These are phyloP conservation scores for Onychorhynchus coronatus DNA, from an alignment of 2,113 vertebrate species.

Conservation along the genomic window DNA sequence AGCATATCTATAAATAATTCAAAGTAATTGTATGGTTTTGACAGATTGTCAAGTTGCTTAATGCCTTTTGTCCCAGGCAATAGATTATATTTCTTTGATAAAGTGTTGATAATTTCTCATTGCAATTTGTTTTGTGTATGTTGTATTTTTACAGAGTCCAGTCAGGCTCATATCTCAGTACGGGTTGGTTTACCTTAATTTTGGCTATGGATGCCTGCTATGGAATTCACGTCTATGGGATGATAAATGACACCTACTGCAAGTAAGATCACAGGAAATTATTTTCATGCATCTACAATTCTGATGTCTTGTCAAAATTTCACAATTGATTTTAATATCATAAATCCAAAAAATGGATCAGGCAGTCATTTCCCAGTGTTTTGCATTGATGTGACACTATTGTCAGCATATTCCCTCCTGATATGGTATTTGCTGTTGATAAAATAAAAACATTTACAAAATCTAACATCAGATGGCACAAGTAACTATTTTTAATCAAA, in stretches of 20 bases:
- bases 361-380: slow-evolving; percentile 44
- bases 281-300: slow-evolving; percentile 70
- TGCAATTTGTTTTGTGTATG: slow-evolving; percentile 62
- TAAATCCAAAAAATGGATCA: slow-evolving; percentile 68
- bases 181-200: slow-evolving; percentile 98
- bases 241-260: slow-evolving; percentile 99
- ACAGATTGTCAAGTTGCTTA: slow-evolving; percentile 77
- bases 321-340: slow-evolving; percentile 70
- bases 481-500: slow-evolving; percentile 53
- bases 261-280: slow-evolving; percentile 86
- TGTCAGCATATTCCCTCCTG: slow-evolving; percentile 57
- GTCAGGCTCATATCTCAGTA: slow-evolving; percentile 98
- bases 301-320: slow-evolving; percentile 75
- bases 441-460: slow-evolving; percentile 67
- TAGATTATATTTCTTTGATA: slow-evolving; percentile 68
- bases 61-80: slow-evolving; percentile 71
- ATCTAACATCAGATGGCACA: slow-evolving; percentile 38
- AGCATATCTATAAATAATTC: slow-evolving; percentile 81
- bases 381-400: slow-evolving; percentile 60
- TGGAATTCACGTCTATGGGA: slow-evolving; percentile 94
- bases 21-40: slow-evolving; percentile 75
- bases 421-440: slow-evolving; percentile 49
- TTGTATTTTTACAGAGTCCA: slow-evolving; percentile 85
- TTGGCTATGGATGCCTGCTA: slow-evolving; percentile 98
- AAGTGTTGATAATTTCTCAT: slow-evolving; percentile 65